Evolutionary conservation across 2,797 vertebrate genomes (phyloP).

Genomic region (Ptychobarbus kaznakovi): DNA sequence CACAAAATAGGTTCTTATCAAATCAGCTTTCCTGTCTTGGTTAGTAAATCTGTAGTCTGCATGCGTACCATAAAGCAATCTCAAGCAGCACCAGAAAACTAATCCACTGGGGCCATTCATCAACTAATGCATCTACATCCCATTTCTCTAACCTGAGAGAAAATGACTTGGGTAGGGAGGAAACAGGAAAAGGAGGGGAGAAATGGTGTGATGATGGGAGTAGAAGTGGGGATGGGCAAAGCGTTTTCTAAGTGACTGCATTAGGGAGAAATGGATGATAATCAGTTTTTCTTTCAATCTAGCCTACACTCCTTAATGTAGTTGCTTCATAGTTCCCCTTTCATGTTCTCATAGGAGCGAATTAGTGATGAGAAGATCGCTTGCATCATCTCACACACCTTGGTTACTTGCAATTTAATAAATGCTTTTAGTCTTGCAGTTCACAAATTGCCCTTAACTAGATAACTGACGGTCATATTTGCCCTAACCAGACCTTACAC

Average conservation of each 20-base stretch:
- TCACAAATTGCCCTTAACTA: not conserved
- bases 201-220: not conserved
- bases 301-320: constrained; percentile 7
- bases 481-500: not conserved
- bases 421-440: not conserved
- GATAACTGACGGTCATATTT: not conserved
- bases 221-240: constrained; percentile 17
- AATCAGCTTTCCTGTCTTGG: not conserved
- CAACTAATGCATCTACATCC: constrained; percentile 38
- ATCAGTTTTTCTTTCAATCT: constrained; percentile 5
- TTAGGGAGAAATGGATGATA: constrained; percentile 24
- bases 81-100: constrained; percentile 32
- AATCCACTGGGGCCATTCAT: constrained; percentile 47
- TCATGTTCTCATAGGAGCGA: not conserved
- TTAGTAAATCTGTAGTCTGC: constrained; percentile 23
- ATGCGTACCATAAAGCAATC: constrained; percentile 10
- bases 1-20: constrained; percentile 1
- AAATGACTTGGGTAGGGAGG: not conserved
- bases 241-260: not conserved
- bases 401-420: not conserved
- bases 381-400: not conserved
- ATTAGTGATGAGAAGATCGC: not conserved
- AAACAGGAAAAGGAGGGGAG: not conserved
- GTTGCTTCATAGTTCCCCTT: not conserved
- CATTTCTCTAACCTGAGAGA: constrained; percentile 33